Evolutionary conservation across 2,113 vertebrate genomes (phyloP), one percentile per base, ranked within the genome.

Genomic region (Acrocephalus kingi): DNA sequence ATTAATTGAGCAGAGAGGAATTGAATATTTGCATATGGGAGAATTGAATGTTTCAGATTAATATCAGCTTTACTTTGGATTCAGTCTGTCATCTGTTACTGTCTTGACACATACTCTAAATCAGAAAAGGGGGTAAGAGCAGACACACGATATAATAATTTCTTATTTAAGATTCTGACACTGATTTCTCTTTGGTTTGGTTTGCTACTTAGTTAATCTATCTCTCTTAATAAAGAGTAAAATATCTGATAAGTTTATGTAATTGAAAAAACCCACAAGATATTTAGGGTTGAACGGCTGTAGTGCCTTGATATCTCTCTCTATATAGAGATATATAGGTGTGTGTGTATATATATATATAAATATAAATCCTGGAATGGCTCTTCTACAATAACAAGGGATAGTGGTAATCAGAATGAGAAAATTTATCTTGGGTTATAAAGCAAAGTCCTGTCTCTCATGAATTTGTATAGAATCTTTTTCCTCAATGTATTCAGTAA

Each of bases 301-400:
- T 41, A 55, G 8, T 37, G 22, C 12, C 37, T 72, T 55, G 20
- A 41, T 35, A 11, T 20, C 6, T 66, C 15, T 41, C 24, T 43
- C 0, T 41, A 3, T 49, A 8, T 3, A 22, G 58, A 64, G 17
- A 46, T 27, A 33, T 27, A 45, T 27, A 63, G 13, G 7, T 6
- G 3, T 5, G 1, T 2, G 14, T 22, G 9, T 33, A 13, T 23
- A 12, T 27, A n/a, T 12, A 28, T 5, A 10, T 2, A 33, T 1
- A 9, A 14, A 21, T 33, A 10, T 46, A 21, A 6, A 25, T 63
- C 9, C 10, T 87, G 16, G 30, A 73, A 72, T 52, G 6, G 9
- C 11, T 68, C 10, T 84, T 69, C 37, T 62, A 56, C 16, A 82
- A 7, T 73, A 74, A 13, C 7, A 69, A 52, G 9, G 15, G 45